Conservation (phyloP, 2,113 vertebrate genomes). For the Carollia perspicillata region DNA sequence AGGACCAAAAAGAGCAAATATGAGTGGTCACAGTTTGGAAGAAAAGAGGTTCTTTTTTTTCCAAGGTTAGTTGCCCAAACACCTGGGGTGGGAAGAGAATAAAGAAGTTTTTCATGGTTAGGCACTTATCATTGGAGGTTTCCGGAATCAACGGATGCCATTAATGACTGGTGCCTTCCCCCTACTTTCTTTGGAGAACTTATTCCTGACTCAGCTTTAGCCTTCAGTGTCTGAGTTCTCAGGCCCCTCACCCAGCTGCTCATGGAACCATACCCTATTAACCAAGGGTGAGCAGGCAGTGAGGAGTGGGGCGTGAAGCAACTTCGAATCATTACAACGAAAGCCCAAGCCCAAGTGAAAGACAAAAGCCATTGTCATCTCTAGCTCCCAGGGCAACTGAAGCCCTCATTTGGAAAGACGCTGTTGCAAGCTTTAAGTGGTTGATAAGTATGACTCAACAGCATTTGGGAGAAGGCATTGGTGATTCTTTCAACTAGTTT, state of each 20-base stretch:
- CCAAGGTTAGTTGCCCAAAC: background rate
- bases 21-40: background rate
- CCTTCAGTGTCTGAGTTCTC: background rate
- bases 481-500: background rate
- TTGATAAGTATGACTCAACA: background rate
- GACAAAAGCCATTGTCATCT: background rate
- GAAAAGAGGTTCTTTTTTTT: background rate
- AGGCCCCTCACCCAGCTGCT: background rate
- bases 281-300: background rate
- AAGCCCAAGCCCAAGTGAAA: background rate
- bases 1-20: background rate
- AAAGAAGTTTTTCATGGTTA: background rate
- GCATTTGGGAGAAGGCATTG: background rate
- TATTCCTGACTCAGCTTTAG: background rate
- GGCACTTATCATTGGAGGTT: background rate
- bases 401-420: background rate
- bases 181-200: background rate
- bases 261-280: background rate
- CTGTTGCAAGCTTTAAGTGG: background rate
- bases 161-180: background rate
- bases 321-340: background rate
- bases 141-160: background rate
- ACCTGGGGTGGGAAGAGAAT: background rate
- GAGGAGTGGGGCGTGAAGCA: background rate
- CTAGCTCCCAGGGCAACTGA: background rate